A percentile compares a stretch with the other conserved stretches of the same genome.
phyloP scores from a whole-genome alignment of 2,797 vertebrate species.

The Mallotus villosus region DNA sequence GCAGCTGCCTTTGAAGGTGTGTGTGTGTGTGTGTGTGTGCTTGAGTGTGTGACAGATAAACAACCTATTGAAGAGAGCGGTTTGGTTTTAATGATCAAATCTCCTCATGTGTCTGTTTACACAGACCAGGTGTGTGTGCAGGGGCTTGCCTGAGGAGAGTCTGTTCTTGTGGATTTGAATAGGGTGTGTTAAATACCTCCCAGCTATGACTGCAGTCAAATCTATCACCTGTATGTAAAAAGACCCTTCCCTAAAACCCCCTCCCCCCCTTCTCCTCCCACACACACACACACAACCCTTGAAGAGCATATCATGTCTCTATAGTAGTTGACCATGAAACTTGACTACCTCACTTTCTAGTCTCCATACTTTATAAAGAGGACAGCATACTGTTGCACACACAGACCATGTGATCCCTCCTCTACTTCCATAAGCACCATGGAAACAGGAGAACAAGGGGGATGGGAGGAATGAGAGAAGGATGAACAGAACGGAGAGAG shows the following conservation, averaged over 20 bases:
- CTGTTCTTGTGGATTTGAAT: constrained; percentile 44
- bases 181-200: constrained; percentile 44
- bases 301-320: constrained; percentile 35
- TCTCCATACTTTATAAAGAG: constrained; percentile 28
- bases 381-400: constrained; percentile 15
- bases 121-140: constrained; percentile 57
- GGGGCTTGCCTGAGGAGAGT: constrained; percentile 33
- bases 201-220: constrained; percentile 55
- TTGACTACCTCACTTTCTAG: constrained; percentile 27
- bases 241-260: background rate
- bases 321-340: constrained; percentile 47
- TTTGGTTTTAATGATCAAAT: constrained; percentile 29
- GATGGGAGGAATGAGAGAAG: constrained; percentile 31
- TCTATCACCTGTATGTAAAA: constrained; percentile 75
- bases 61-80: constrained; percentile 36
- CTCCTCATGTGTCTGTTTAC: constrained; percentile 30
- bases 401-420: background rate
- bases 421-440: background rate
- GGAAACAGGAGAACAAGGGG: constrained; percentile 1
- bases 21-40: constrained; percentile 33
- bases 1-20: background rate
- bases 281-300: background rate
- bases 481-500: background rate
- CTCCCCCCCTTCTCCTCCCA: background rate
- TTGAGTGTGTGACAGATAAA: background rate